Conservation (phyloP, 2,113 vertebrate species). For the Leptobrachium leishanense region DNA sequence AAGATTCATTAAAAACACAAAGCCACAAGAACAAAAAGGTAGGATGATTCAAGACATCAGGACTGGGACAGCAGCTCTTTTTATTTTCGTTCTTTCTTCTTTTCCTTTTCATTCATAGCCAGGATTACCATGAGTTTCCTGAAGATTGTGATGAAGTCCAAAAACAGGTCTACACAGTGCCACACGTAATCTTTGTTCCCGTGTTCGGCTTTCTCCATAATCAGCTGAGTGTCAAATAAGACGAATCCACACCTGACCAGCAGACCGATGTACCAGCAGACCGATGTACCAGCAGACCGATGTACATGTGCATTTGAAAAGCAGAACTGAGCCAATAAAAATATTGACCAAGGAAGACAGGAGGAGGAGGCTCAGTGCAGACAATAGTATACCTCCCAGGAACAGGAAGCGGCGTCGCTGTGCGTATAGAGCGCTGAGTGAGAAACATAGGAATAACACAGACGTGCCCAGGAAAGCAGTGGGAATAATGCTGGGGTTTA, state of each 20-base stretch:
- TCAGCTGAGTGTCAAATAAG: conserved; percentile 96
- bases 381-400: conserved; percentile 76
- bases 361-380: conserved; percentile 68
- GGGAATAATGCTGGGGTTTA: conserved; percentile 93
- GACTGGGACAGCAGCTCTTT: conserved; percentile 1
- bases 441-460: conserved; percentile 88
- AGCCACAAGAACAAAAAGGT: too few relatives aligned
- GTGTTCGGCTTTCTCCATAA: conserved; percentile 92
- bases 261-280: conserved; percentile 63
- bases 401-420: conserved; percentile 90
- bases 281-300: conserved; percentile 44
- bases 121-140: conserved; percentile 93
- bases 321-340: conserved; percentile 63
- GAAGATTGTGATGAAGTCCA: conserved; percentile 93
- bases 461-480: conserved; percentile 91
- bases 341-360: conserved; percentile 84
- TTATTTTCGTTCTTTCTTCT: conserved; percentile 88
- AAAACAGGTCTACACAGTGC: conserved; percentile 93
- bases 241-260: conserved; percentile 93
- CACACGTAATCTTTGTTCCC: conserved; percentile 97
- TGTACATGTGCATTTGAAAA: conserved; percentile 72
- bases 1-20: too few relatives aligned
- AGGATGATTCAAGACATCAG: not conserved
- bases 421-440: conserved; percentile 88
- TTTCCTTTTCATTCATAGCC: conserved; percentile 88